Base-by-base conservation (phyloP, 2,113 vertebrate species). In the Saccopteryx leptura region DNA sequence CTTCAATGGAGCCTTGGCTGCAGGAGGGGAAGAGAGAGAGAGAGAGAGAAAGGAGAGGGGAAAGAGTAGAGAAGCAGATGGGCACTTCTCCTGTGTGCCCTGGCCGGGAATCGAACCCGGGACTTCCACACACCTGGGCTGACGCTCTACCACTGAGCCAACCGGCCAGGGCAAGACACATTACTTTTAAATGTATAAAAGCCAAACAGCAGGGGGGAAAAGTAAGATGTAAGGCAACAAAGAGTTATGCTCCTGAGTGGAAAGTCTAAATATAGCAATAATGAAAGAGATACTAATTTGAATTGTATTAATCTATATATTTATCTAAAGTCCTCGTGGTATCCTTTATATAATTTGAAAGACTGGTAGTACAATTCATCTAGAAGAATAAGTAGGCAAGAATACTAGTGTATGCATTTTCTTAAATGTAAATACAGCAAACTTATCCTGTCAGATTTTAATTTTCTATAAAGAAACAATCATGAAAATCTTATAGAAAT, bases 221-320 rank as follows among this genome's bases (percentile, higher is more conserved):
- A 88, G 39, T 21, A 90, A 95, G 83, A 79, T 4, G 81, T 69
- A 91, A 91, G 28, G 80, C 26, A 79, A 94, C 5, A 92, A 39
- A 90, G 28, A 60, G 39, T 46, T 65, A 72, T 50, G n/a, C 9
- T n/a, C 72, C 75, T 78, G 26, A 12, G 72, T 88, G 17, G 39
- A 91, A 94, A 91, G n/a, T 91, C 58, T 92, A 89, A 95, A 56
- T 92, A 33, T 2, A 84, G 7, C 31, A 93, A 94, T 66, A 96
- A 93, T 78, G 48, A 94, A 91, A 92, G 2, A 76, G 13, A 84
- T 21, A 33, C 58, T 83, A 83, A 90, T 75, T 80, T 94, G 58
- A 90, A 79, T 54, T 90, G 33, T 60, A 92, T 81, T 93, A 85
- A 91, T 72, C 63, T 78, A 74, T 78, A 86, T 66, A 91, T 75